phyloP scores from a whole-genome alignment of 2,113 vertebrate genomes.

The Sinocyclocheilus rhinocerous region DNA sequence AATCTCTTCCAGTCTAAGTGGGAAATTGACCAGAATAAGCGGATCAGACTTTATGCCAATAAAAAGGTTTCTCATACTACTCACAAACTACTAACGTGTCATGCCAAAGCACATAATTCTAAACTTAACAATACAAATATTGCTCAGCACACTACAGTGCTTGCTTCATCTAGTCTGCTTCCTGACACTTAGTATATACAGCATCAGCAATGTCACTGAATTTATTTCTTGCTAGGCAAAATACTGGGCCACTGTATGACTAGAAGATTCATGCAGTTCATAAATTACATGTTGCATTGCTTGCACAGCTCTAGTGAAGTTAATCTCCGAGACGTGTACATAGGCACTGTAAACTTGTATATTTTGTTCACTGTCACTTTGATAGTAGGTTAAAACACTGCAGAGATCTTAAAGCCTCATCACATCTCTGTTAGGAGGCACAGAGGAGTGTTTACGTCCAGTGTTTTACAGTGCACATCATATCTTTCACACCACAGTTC shows the following conservation, averaged over 20 bases:
- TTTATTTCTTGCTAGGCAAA: neutral
- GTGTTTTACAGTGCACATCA: slow-evolving; percentile 32
- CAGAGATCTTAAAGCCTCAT: slow-evolving; percentile 10
- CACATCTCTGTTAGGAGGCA: slow-evolving; percentile 19
- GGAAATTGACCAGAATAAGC: neutral
- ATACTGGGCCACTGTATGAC: neutral
- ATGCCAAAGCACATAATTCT: neutral
- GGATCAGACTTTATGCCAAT: neutral
- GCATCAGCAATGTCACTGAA: neutral
- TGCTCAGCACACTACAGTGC: neutral
- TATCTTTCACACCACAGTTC: slow-evolving; percentile 15
- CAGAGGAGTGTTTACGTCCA: neutral
- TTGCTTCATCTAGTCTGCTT: neutral
- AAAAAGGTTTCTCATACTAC: neutral
- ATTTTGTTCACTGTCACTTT: neutral
- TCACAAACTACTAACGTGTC: neutral
- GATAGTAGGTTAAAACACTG: slow-evolving; percentile 1
- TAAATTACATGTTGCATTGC: neutral
- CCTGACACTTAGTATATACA: neutral
- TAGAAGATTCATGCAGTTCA: neutral
- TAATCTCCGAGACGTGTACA: neutral
- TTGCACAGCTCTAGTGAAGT: neutral
- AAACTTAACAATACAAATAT: neutral
- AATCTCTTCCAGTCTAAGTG: neutral
- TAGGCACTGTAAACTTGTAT: neutral